Conservation (phyloP, 1,140 invertebrate genomes). For the Plodia interpunctella region DNA sequence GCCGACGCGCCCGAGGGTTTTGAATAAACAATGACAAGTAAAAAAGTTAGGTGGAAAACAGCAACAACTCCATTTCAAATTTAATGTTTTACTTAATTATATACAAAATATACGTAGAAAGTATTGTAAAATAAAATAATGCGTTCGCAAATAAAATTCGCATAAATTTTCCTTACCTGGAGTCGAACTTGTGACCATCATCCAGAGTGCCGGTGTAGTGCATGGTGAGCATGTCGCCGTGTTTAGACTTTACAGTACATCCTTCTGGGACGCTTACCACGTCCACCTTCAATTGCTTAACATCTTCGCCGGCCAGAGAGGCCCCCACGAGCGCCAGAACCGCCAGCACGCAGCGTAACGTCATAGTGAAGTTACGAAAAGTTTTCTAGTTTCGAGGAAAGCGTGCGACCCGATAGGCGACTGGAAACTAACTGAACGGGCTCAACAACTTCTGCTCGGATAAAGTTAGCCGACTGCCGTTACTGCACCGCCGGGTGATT, state of each 20-base stretch:
- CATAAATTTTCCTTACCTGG: slow-evolving; percentile 82
- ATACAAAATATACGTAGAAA: neutral
- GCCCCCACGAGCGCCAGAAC: slow-evolving; percentile 70
- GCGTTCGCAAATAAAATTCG: neutral
- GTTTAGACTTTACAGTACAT: slow-evolving; percentile 89
- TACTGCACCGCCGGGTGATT: slow-evolving; percentile 13
- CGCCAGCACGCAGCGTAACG: slow-evolving; percentile 54
- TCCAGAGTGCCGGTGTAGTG: slow-evolving; percentile 93
- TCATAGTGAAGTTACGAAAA: slow-evolving; percentile 70
- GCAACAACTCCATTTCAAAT: neutral
- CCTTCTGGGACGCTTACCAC: slow-evolving; percentile 86
- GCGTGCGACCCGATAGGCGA: slow-evolving; percentile 36
- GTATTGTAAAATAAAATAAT: neutral
- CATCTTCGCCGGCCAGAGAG: slow-evolving; percentile 60
- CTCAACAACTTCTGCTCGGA: slow-evolving; percentile 48
- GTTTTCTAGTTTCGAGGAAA: slow-evolving; percentile 36
- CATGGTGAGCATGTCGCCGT: slow-evolving; percentile 94
- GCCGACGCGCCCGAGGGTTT: neutral
- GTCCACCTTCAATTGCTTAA: slow-evolving; percentile 88
- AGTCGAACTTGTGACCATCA: slow-evolving; percentile 95
- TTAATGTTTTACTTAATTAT: neutral
- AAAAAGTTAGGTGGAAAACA: neutral
- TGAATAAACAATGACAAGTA: neutral
- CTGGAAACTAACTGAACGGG: slow-evolving; percentile 49
- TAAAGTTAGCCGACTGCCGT: slow-evolving; percentile 57